Percentiles rank a stretch among this genome's conserved stretches.
Evolutionary conservation across 2,888 invertebrate species (phyloP).

Genomic region (Ennomos fuscantarius): DNA sequence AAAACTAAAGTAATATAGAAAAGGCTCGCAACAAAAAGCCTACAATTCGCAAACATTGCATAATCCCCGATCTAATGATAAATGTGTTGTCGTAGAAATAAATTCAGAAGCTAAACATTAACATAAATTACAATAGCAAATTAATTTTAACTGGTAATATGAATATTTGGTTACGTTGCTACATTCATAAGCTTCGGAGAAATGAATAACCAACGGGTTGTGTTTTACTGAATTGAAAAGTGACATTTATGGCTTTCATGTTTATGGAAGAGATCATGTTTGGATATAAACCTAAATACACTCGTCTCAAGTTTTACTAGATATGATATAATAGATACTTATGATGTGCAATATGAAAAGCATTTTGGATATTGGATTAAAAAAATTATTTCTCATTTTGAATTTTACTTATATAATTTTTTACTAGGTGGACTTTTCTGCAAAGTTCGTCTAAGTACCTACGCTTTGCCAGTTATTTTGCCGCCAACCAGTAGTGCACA

Average conservation of each 20-base stretch:
- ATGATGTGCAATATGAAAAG: too few species aligned
- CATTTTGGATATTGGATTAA: too few species aligned
- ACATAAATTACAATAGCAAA: constrained; percentile 77
- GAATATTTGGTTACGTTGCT: constrained; percentile 9
- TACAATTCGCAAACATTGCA: constrained; percentile 63
- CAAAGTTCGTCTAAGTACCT: too few species aligned
- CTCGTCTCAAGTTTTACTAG: constrained; percentile 15
- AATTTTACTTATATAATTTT: too few species aligned
- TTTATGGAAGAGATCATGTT: constrained; percentile 27
- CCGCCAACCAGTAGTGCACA: too few species aligned
- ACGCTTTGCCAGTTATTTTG: too few species aligned
- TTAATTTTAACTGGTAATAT: constrained; percentile 52
- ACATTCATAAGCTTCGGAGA: constrained; percentile 7
- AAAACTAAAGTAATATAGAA: constrained; percentile 8
- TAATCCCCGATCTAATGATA: constrained; percentile 66
- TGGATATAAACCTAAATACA: constrained; percentile 16
- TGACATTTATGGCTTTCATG: constrained; percentile 30
- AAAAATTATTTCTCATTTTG: too few species aligned
- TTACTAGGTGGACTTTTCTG: too few species aligned
- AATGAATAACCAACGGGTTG: constrained; percentile 9
- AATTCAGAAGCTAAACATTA: constrained; percentile 64
- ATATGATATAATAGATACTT: background rate
- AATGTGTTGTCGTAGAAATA: constrained; percentile 65
- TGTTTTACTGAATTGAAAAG: constrained; percentile 17
- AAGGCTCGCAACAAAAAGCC: constrained; percentile 44